A percentile compares a stretch with the other conserved stretches of the same genome.
These are phyloP conservation scores for Xenus cinereus DNA, from an alignment of 2,113 vertebrate genomes.

Conservation along the genomic window DNA sequence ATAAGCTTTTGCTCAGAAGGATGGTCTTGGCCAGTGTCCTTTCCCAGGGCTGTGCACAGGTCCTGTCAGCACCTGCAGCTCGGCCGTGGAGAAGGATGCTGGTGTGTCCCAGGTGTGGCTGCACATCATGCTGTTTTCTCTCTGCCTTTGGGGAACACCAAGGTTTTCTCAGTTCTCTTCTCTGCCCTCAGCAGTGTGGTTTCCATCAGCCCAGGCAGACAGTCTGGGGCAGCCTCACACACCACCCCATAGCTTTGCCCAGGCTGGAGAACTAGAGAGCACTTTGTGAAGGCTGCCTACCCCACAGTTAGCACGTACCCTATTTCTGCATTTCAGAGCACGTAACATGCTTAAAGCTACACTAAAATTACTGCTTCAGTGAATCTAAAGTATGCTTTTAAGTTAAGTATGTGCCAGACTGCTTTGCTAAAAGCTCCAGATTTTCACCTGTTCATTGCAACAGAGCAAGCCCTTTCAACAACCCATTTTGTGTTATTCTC, in stretches of 20 bases:
- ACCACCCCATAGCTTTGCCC: background rate
- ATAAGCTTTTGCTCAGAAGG: background rate
- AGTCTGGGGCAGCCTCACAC: background rate
- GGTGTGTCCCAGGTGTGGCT: background rate
- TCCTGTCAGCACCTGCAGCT: background rate
- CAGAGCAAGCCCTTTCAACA: background rate
- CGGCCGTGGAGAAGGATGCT: background rate
- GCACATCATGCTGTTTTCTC: background rate
- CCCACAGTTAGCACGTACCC: background rate
- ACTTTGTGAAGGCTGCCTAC: background rate
- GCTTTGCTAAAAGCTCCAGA: background rate
- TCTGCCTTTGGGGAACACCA: background rate
- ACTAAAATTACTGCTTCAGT: background rate
- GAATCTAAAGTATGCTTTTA: background rate
- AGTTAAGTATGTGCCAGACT: background rate
- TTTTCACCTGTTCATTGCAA: background rate
- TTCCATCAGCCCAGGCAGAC: background rate
- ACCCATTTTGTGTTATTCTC: background rate
- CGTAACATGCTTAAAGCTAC: background rate
- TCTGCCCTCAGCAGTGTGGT: background rate
- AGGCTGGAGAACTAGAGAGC: background rate
- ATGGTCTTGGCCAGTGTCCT: accelerated
- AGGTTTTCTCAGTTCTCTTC: accelerated
- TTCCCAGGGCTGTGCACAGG: background rate
- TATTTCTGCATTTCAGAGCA: background rate